phyloP scores from a whole-genome alignment of 2,888 invertebrate genomes.

The Callyntrura guangdongensis region DNA sequence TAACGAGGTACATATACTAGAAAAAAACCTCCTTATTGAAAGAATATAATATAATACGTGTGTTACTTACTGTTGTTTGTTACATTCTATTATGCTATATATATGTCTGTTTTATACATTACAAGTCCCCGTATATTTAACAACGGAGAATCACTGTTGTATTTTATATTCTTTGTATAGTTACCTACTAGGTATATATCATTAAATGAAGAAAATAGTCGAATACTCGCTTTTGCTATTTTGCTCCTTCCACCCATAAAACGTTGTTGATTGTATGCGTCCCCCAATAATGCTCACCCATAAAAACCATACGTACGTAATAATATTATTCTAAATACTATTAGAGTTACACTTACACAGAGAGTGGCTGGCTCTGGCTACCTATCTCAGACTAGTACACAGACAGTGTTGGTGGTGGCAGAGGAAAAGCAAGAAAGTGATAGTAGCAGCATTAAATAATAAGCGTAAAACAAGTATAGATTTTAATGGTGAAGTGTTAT shows the following conservation, averaged over 20 bases:
- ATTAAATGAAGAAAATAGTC: not conserved
- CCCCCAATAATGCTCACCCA: not conserved
- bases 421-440: slow-evolving; percentile 37
- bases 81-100: too few species aligned
- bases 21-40: too few species aligned
- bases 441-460: slow-evolving; percentile 17
- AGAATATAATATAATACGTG: too few species aligned
- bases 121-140: too few species aligned
- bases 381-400: not conserved
- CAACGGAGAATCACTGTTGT: too few species aligned
- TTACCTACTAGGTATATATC: not conserved
- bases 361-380: too few species aligned
- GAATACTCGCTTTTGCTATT: not conserved
- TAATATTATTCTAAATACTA: not conserved
- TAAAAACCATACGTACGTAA: not conserved
- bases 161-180: too few species aligned
- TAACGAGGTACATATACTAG: too few species aligned
- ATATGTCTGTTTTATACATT: too few species aligned
- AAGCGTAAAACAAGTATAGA: slow-evolving; percentile 36
- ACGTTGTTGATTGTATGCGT: slow-evolving; percentile 9
- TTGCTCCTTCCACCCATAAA: not conserved
- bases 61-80: too few species aligned
- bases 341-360: not conserved
- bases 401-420: not conserved
- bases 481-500: slow-evolving; percentile 40